Base-by-base conservation (phyloP, 2,113 vertebrate species). In the Eurystomus gularis region DNA sequence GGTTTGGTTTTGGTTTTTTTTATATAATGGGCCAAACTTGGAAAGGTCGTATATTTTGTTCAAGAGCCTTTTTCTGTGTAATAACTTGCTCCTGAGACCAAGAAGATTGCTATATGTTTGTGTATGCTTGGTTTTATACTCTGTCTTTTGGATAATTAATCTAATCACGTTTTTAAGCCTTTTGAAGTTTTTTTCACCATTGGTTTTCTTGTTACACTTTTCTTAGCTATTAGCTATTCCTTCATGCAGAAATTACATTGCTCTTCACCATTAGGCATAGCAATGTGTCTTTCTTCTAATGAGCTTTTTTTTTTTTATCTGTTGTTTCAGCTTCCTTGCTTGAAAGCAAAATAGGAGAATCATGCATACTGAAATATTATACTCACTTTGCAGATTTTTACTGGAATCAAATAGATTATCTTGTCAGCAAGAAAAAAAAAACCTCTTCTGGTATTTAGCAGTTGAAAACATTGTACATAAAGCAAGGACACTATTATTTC, bases 71-170 rank as follows among this genome's bases (percentile, higher is more conserved):
- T 57, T 88, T 46, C 55, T 88, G 26, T 84, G 42, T 60, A 75
- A 62, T 71, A 82, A 11, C 23, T 55, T 24, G 23, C 19, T 73
- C 6, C 7, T 71, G 42, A 81, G 21, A 78, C 55, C 81, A 64
- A 48, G 13, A 16, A 81, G 48, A 39, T 65, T 71, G 23, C 61
- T 69, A 21, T 91, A 33, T 46, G 40, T 79, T 93, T 95, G 31
- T 57, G 33, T 55, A 68, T 71, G 48, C 33, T 81, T 55, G 13
- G 3, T 37, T 77, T 94, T 90, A n/a, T 51, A 69, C 11, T 49
- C 26, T 66, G 13, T 52, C 60, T 94, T 96, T 81, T 84, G 46
- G 64, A 62, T 94, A 93, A 95, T 93, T 87, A 93, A 89, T 88
- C 69, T 86, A 70, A 83, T 88, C 55, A n/a, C 16, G n/a, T 92